Conservation (phyloP, 2,113 vertebrate species). For the Oryzias woworae region DNA sequence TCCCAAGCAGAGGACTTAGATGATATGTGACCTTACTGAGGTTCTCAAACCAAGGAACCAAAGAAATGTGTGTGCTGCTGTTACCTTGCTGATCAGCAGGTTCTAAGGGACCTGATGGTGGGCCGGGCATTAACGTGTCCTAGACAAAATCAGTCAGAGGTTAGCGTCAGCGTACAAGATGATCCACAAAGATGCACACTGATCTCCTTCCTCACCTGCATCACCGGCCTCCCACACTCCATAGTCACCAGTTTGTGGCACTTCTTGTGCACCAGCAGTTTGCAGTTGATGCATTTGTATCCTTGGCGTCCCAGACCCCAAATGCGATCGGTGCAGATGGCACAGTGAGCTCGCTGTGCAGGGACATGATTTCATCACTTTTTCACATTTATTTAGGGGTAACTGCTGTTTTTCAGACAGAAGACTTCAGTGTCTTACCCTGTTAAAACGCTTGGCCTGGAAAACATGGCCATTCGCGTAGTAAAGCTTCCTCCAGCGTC, state of each 20-base stretch:
- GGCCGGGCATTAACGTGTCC: constrained; percentile 85
- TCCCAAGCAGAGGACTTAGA: too few relatives aligned
- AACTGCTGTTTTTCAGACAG: too few relatives aligned
- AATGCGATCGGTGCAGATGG: constrained; percentile 96
- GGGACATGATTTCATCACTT: neutral
- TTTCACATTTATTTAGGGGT: too few relatives aligned
- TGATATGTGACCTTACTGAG: too few relatives aligned
- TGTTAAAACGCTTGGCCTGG: constrained; percentile 98
- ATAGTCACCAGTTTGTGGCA: constrained; percentile 93
- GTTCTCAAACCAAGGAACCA: too few relatives aligned
- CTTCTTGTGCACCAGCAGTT: constrained; percentile 98
- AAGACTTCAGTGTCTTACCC: constrained; percentile 74
- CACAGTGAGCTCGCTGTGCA: constrained; percentile 93
- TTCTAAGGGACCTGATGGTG: constrained; percentile 80
- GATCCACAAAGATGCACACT: neutral
- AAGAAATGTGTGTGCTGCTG: neutral
- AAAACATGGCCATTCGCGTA: constrained; percentile 97
- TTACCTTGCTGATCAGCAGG: constrained; percentile 85
- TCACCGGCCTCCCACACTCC: constrained; percentile 88
- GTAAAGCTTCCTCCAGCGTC: constrained; percentile 98
- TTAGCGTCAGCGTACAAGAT: neutral
- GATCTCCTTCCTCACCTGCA: constrained; percentile 56
- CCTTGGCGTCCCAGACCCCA: constrained; percentile 98
- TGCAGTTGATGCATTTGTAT: constrained; percentile 99
- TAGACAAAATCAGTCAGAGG: constrained; percentile 62